Conservation (phyloP, 2,113 vertebrate genomes). For the Chelonoidis abingdonii region DNA sequence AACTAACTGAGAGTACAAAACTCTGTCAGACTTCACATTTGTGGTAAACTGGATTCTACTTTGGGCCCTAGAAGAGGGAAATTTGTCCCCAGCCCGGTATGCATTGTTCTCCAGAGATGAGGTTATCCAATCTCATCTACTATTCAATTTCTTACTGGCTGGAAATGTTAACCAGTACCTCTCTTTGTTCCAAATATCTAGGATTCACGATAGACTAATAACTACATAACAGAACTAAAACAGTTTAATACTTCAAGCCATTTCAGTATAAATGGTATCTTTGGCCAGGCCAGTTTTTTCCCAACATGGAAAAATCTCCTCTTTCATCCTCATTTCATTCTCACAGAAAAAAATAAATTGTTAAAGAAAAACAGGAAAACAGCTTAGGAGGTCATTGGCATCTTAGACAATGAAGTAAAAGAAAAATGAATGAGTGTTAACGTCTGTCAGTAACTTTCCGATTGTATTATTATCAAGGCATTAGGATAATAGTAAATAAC, state of each 20-base stretch:
- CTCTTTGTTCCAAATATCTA: not conserved
- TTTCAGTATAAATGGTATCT: not conserved
- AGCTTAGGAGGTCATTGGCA: not conserved
- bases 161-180: not conserved
- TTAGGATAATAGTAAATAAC: not conserved
- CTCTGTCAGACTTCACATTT: not conserved
- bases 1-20: not conserved
- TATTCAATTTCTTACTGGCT: not conserved
- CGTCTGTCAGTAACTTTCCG: not conserved
- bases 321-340: not conserved
- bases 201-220: not conserved
- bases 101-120: not conserved
- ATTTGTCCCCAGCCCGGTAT: not conserved
- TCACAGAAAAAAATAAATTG: not conserved
- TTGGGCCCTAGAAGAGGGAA: not conserved
- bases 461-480: not conserved
- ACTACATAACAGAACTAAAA: not conserved
- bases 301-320: not conserved
- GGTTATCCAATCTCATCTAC: not conserved
- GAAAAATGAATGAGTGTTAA: not conserved
- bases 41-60: not conserved
- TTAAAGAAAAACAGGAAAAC: not conserved
- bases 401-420: not conserved
- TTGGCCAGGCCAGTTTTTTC: not conserved
- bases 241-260: not conserved